A percentile compares a stretch with the other conserved stretches of the same genome.
Evolutionary conservation across 2,113 vertebrate species (phyloP).

Genomic region (Thymallus thymallus): DNA sequence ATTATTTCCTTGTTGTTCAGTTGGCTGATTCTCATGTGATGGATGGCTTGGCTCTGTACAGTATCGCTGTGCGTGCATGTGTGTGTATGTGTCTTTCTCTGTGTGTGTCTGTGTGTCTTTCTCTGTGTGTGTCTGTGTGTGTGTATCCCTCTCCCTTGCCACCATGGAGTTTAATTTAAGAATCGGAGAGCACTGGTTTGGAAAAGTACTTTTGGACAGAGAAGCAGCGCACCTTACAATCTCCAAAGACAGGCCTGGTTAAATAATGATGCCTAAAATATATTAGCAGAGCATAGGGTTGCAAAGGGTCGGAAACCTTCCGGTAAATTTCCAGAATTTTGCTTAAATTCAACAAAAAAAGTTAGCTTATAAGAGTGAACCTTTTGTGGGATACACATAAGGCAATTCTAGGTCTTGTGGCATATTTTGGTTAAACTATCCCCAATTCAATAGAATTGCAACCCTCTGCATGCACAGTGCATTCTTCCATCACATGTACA

Average conservation of each 20-base stretch:
- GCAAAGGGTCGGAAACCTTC: no score
- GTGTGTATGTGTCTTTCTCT: neutral
- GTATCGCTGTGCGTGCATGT: neutral
- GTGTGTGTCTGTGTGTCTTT: constrained; percentile 4
- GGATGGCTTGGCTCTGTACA: no score
- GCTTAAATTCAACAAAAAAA: no score
- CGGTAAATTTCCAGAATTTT: no score
- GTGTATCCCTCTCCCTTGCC: neutral
- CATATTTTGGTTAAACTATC: no score
- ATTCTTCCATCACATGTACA: no score
- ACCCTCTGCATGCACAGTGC: no score
- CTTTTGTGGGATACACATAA: no score
- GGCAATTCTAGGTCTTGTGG: no score
- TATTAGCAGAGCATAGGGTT: constrained; percentile 30
- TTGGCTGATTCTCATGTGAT: neutral
- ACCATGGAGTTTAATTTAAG: constrained; percentile 8
- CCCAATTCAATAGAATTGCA: no score
- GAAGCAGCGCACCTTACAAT: constrained; percentile 33
- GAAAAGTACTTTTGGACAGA: constrained; percentile 26
- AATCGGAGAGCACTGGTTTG: constrained; percentile 3
- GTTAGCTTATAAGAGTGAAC: no score
- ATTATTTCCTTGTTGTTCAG: neutral
- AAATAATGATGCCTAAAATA: constrained; percentile 42
- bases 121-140: neutral
- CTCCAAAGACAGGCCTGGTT: constrained; percentile 35